phyloP scores from a whole-genome alignment of 2,888 invertebrate genomes.

The Cheilosia vulpina region DNA sequence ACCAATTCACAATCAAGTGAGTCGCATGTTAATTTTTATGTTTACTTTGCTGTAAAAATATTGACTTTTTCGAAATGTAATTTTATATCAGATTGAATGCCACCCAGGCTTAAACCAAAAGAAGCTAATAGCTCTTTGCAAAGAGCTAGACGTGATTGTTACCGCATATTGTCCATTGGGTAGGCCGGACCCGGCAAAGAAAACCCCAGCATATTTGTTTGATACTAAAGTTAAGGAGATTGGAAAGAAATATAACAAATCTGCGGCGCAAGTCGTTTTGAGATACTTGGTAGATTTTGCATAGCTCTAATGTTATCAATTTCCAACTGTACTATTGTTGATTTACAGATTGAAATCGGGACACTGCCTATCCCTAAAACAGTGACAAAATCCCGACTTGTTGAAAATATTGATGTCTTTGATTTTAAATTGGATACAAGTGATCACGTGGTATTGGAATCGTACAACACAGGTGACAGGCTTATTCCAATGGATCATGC shows the following conservation, averaged over 20 bases:
- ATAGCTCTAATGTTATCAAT: not conserved
- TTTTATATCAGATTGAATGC: slow-evolving; percentile 84
- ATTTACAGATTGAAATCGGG: slow-evolving; percentile 84
- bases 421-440: slow-evolving; percentile 85
- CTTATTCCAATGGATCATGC: slow-evolving; percentile 81
- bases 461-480: slow-evolving; percentile 83
- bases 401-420: slow-evolving; percentile 85
- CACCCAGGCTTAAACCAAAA: slow-evolving; percentile 88
- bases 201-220: slow-evolving; percentile 86
- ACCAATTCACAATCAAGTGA: slow-evolving; percentile 86
- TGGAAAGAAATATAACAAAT: slow-evolving; percentile 88
- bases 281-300: slow-evolving; percentile 83
- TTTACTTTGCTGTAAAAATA: not conserved
- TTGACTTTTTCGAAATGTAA: not conserved
- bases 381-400: slow-evolving; percentile 84
- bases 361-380: slow-evolving; percentile 86
- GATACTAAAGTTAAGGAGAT: slow-evolving; percentile 85
- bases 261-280: slow-evolving; percentile 88
- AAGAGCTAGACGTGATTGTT: slow-evolving; percentile 86
- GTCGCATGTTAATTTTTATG: not conserved
- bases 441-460: slow-evolving; percentile 84
- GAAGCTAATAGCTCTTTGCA: slow-evolving; percentile 88
- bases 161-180: slow-evolving; percentile 93
- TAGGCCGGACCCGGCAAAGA: slow-evolving; percentile 89
- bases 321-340: not conserved